Conservation (phyloP, 2,888 invertebrate genomes). For the Merodon equestris region DNA sequence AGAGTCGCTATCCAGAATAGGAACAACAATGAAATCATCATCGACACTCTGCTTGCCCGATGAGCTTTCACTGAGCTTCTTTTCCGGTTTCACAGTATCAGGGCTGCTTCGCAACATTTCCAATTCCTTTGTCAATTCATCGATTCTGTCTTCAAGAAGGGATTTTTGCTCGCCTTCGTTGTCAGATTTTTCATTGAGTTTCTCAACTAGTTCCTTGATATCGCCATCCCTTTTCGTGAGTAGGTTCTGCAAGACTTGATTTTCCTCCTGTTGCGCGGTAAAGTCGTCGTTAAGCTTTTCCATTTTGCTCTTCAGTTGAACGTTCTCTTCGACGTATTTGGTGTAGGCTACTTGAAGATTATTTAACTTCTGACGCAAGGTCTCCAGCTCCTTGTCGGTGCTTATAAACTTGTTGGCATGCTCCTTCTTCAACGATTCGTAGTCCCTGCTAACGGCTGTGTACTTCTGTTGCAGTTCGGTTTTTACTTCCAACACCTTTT, state of each 20-base stretch:
- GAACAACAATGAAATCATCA: slow-evolving; percentile 76
- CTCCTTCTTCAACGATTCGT: slow-evolving; percentile 70
- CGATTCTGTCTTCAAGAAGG: slow-evolving; percentile 65
- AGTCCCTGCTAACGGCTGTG: slow-evolving; percentile 79
- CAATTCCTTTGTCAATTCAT: slow-evolving; percentile 71
- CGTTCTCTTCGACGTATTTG: slow-evolving; percentile 66
- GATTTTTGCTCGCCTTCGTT: slow-evolving; percentile 45
- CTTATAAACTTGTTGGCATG: slow-evolving; percentile 72
- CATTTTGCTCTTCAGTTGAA: slow-evolving; percentile 71
- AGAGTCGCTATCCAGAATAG: slow-evolving; percentile 72
- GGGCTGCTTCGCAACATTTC: slow-evolving; percentile 71
- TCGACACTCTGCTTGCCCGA: slow-evolving; percentile 74
- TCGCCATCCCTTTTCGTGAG: slow-evolving; percentile 74
- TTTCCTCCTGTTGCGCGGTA: slow-evolving; percentile 71
- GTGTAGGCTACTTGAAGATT: slow-evolving; percentile 69
- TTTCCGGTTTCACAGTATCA: slow-evolving; percentile 72
- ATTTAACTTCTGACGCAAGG: slow-evolving; percentile 71
- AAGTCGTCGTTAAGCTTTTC: slow-evolving; percentile 73
- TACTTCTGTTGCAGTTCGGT: slow-evolving; percentile 81
- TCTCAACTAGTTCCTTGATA: slow-evolving; percentile 73
- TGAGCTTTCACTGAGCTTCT: slow-evolving; percentile 63
- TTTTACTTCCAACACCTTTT: slow-evolving; percentile 81
- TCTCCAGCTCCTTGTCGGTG: slow-evolving; percentile 72
- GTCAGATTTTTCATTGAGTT: slow-evolving; percentile 71
- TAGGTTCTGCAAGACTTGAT: slow-evolving; percentile 73